Base-by-base conservation (phyloP, 2,113 vertebrate species). In the Myotis davidii region DNA sequence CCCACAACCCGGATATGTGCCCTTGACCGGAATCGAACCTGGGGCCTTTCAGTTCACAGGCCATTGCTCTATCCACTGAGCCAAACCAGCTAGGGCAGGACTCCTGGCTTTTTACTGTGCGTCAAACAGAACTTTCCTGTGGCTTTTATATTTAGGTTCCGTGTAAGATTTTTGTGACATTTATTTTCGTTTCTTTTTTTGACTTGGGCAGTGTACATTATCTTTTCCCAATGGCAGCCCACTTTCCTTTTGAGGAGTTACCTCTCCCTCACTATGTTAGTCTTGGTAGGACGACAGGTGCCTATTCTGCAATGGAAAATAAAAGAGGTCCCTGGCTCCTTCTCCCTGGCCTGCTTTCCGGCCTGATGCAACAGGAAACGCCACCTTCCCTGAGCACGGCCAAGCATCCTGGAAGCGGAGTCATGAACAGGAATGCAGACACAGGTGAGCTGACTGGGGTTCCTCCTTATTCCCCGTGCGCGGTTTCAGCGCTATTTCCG, bases 381-480 rank as follows among this genome's bases (percentile, higher is more conserved):
- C 6, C 14, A 14, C 7, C 3, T 39, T 11, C 14, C 11, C 23
- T 23, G 45, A 27, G 27, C 12, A 1, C 25, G 12, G 69, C 54
- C 9, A 27, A 1, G 37, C 23, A 6, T 2, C 10, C 39, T 18
- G 7, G 52, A n/a, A 39, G 34, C 21, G 12, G 48, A 32, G 3
- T 1, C 21, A 10, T 27, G 14, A 32, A 20, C 39, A 45, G 52
- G 42, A 81, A 48, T 0, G 4, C 59, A 32, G n/a, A 74, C 21
- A 3, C 6, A 34, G 52, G 21, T 5, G 20, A 6, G 21, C 45
- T 39, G 18, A 6, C 5, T 2, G 21, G 32, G 16, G 1, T 4
- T n/a, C 13, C 0, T 37, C 17, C 3, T 9, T 0, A 3, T 5
- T 12, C 3, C 25, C 11, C 13, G 18, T 29, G 32, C 50, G 64